Base-by-base conservation (phyloP, 1,140 invertebrate genomes). In the Calliopsis andreniformis region DNA sequence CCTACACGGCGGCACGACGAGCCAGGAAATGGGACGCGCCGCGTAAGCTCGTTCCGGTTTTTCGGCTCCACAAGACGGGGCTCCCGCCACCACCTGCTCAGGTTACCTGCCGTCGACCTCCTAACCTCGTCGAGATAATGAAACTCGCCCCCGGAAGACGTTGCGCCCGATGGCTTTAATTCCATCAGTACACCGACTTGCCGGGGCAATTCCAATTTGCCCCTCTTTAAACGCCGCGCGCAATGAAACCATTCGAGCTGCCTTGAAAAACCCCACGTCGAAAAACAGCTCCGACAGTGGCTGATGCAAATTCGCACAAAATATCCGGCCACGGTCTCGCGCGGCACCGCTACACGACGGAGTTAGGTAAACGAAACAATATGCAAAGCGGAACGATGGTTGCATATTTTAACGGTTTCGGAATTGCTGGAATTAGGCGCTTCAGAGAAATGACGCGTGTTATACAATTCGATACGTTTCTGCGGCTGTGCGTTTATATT, bases 11-110 rank as follows among this genome's bases (percentile, higher is more conserved):
- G 39, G 39, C n/a, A 20, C 20, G 70, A 72, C 6, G 59, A 30
- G 25, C 47, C 35, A 10, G 77, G 78, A 84, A 86, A 87, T 84
- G 75, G 82, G 75, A 78, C 81, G 70, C 72, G 76, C 61, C 53
- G 68, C 77, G 63, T 76, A 81, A 80, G 67, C 79, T 78, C 68
- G 75, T 71, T 80, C 62, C 39, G 69, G 56, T 76, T 83, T 83
- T 82, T 83, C 76, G 51, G 47, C 66, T 61, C 32, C 20, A 23
- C 39, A 75, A 79, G 79, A 78, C 79, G 55, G 76, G n/a, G 67
- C 55, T 32, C 51, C 32, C 23, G 68, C 30, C 39, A 47, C 66
- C 76, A 49, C 49, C 69, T 80, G 56, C 68, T 59, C 62, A 39
- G 53, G 67, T 73, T 72, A 83, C 63, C 80, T 71, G 66, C 25